Conservation (phyloP, 2,888 invertebrate species). For the Melanostoma mellinum region DNA sequence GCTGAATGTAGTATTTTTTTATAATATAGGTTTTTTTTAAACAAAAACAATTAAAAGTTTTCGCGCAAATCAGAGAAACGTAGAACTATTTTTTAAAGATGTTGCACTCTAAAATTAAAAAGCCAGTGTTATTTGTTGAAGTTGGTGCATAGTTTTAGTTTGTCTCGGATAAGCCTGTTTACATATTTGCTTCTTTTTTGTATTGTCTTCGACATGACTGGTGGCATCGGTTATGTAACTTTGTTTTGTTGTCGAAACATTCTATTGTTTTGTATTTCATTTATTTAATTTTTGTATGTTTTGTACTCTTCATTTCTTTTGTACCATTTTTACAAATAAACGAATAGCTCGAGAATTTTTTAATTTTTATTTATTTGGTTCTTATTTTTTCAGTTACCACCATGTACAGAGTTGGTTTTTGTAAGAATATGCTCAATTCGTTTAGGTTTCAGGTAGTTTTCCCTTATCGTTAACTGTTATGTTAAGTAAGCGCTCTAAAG, state of each 20-base stretch:
- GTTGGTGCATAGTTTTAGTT: constrained; percentile 3
- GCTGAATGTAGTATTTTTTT: constrained; percentile 68
- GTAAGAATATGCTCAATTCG: not conserved
- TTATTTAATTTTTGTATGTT: constrained; percentile 3
- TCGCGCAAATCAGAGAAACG: constrained; percentile 38
- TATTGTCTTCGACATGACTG: not conserved
- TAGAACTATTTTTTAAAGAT: constrained; percentile 32
- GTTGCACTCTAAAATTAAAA: constrained; percentile 13
- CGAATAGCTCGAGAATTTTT: too few relatives aligned
- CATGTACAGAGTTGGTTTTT: too few relatives aligned
- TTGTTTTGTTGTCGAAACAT: constrained; percentile 17
- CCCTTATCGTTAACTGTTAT: constrained; percentile 22
- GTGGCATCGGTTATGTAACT: constrained; percentile 48
- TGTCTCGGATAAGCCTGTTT: not conserved
- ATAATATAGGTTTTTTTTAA: constrained; percentile 43
- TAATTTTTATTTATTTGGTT: too few relatives aligned
- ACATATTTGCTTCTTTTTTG: constrained; percentile 13
- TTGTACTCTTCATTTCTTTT: constrained; percentile 3
- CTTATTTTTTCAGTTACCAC: not conserved
- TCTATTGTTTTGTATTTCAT: constrained; percentile 1
- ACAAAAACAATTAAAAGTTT: constrained; percentile 27
- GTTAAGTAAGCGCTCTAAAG: constrained; percentile 13
- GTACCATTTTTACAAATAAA: too few relatives aligned
- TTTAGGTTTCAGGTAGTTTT: not conserved
- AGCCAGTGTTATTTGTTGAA: constrained; percentile 1